A percentile compares a stretch with the other conserved stretches of the same genome.
These are phyloP conservation scores for Syrista parreyssii DNA, from an alignment of 2,888 invertebrate genomes.

Conservation along the genomic window DNA sequence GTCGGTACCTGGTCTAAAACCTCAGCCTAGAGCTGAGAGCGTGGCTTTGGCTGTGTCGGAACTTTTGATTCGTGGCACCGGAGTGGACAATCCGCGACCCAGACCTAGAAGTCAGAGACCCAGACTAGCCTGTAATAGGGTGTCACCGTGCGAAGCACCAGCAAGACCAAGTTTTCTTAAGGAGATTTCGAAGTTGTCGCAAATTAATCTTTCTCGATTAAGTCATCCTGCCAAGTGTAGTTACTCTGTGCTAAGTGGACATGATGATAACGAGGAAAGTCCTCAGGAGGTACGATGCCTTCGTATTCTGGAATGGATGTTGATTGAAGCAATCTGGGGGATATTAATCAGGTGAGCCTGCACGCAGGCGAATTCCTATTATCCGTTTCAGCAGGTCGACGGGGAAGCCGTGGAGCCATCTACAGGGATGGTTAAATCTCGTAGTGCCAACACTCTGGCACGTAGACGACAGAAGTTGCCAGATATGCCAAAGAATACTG, in stretches of 20 bases:
- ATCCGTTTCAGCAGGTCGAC: constrained; percentile 65
- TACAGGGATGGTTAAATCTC: constrained; percentile 67
- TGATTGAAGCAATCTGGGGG: background rate
- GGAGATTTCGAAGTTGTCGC: constrained; percentile 79
- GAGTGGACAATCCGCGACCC: constrained; percentile 49
- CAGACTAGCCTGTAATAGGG: constrained; percentile 60
- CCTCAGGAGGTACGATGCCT: constrained; percentile 52
- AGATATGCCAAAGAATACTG: constrained; percentile 36
- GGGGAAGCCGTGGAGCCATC: constrained; percentile 59
- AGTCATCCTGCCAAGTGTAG: constrained; percentile 75
- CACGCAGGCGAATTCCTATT: constrained; percentile 62
- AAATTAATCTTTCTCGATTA: constrained; percentile 75
- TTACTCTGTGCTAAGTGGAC: constrained; percentile 76
- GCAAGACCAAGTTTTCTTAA: constrained; percentile 69
- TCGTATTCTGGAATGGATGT: no score
- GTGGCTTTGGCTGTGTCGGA: constrained; percentile 76
- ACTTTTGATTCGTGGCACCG: constrained; percentile 64
- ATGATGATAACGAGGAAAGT: constrained; percentile 77
- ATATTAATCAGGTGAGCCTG: constrained; percentile 43
- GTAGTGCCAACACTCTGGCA: constrained; percentile 65
- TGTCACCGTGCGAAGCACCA: constrained; percentile 65
- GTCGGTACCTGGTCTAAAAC: constrained; percentile 71
- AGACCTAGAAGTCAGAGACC: constrained; percentile 52
- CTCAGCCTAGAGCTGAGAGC: constrained; percentile 77
- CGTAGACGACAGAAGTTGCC: constrained; percentile 55